These are phyloP conservation scores for Cosmia pyralina DNA, from an alignment of 2,888 invertebrate genomes.

Conservation along the genomic window DNA sequence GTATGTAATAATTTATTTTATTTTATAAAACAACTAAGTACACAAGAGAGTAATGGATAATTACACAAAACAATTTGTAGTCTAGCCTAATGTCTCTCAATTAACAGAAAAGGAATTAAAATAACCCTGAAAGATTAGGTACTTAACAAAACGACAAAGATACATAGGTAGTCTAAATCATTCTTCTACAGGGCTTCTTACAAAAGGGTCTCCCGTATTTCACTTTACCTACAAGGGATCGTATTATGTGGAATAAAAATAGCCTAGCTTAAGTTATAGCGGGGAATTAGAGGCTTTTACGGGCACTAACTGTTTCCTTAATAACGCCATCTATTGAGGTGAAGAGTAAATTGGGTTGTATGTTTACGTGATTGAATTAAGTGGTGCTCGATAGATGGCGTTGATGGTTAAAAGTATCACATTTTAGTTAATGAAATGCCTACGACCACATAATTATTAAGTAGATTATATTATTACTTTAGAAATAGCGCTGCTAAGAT, in stretches of 20 bases:
- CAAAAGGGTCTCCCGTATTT: constrained; percentile 47
- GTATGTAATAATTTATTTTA: too few species aligned
- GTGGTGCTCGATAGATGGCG: constrained; percentile 32
- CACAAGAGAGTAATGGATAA: neutral
- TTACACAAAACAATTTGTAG: neutral
- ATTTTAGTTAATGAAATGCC: neutral
- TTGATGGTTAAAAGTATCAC: neutral
- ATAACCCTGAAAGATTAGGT: constrained; percentile 14
- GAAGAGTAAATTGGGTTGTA: constrained; percentile 37
- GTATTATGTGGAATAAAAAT: constrained; percentile 59
- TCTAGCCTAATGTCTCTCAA: neutral
- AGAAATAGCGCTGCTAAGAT: neutral
- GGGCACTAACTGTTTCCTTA: constrained; percentile 49
- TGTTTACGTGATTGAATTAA: constrained; percentile 46
- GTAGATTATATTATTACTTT: neutral
- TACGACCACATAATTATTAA: neutral
- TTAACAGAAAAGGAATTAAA: constrained; percentile 14
- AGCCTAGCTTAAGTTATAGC: constrained; percentile 55
- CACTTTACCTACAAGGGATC: constrained; percentile 46
- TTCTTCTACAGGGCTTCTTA: constrained; percentile 10
- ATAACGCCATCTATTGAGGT: constrained; percentile 52
- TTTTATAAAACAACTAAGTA: neutral
- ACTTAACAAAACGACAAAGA: constrained; percentile 12
- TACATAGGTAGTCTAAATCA: constrained; percentile 35
- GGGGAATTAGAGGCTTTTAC: constrained; percentile 53